These are phyloP conservation scores for Nebria salina DNA, from an alignment of 2,888 invertebrate genomes.

Conservation along the genomic window DNA sequence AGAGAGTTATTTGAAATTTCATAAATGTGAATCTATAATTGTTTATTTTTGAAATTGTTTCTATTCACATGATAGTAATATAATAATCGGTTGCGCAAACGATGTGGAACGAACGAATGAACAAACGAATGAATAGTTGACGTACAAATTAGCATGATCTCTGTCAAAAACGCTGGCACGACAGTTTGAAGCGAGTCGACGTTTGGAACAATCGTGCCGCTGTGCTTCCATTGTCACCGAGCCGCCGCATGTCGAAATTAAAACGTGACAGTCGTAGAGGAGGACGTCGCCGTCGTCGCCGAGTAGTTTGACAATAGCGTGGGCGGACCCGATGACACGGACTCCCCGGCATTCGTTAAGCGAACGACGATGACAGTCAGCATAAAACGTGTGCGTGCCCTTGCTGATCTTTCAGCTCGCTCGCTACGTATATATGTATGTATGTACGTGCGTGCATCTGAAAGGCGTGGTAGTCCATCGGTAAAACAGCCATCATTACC, in stretches of 20 bases:
- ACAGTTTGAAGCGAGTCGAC: not conserved
- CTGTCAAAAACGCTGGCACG: not conserved
- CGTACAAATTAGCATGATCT: not conserved
- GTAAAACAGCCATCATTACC: not conserved
- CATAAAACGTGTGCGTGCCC: not conserved
- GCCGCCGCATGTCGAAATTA: not conserved
- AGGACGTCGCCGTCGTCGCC: not conserved
- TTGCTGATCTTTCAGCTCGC: not conserved
- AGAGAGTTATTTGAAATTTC: no score
- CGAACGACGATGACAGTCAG: conserved; percentile 1
- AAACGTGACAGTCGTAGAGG: not conserved
- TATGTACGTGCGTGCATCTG: not conserved
- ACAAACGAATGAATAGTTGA: not conserved
- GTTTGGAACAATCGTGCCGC: not conserved
- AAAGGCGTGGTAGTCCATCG: not conserved
- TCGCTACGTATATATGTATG: not conserved
- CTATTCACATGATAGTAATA: not conserved
- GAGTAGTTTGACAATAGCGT: not conserved
- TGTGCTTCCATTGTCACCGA: not conserved
- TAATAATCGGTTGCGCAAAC: not conserved
- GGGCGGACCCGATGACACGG: not conserved
- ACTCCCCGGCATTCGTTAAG: not conserved
- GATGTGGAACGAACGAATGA: not conserved
- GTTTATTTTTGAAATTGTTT: no score
- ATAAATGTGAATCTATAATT: no score